A percentile compares a stretch with the other conserved stretches of the same genome.
These are phyloP conservation scores for Callinectes sapidus DNA, from an alignment of 2,888 invertebrate species.

Conservation along the genomic window DNA sequence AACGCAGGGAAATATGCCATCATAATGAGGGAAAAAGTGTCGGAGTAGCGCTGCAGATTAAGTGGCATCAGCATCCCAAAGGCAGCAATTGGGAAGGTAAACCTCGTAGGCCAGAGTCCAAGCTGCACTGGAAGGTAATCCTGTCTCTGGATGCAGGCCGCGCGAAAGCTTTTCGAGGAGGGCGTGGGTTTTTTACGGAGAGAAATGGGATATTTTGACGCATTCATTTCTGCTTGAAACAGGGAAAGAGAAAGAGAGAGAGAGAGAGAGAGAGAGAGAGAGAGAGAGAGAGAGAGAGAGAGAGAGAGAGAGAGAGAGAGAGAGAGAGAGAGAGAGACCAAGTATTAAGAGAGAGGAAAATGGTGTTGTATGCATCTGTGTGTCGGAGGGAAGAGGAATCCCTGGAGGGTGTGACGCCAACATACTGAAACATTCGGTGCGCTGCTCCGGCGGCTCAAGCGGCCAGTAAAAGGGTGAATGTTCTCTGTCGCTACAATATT, in stretches of 20 bases:
- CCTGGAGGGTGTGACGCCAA: neutral
- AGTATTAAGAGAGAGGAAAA: neutral
- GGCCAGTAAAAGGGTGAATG: neutral
- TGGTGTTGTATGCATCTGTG: neutral
- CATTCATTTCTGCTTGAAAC: neutral
- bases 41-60: neutral
- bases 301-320: neutral
- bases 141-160: neutral
- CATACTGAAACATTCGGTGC: neutral
- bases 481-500: neutral
- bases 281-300: slow-evolving; percentile 17
- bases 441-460: neutral
- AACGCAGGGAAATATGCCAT: neutral
- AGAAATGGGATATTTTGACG: neutral
- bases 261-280: slow-evolving; percentile 28
- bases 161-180: neutral
- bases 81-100: neutral
- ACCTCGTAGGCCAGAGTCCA: neutral
- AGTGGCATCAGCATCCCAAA: neutral
- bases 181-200: neutral
- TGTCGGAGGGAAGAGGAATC: neutral
- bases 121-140: neutral
- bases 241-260: neutral
- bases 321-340: neutral
- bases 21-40: neutral